phyloP scores from a whole-genome alignment of 2,797 vertebrate genomes.

The Uromys caudimaculatus region DNA sequence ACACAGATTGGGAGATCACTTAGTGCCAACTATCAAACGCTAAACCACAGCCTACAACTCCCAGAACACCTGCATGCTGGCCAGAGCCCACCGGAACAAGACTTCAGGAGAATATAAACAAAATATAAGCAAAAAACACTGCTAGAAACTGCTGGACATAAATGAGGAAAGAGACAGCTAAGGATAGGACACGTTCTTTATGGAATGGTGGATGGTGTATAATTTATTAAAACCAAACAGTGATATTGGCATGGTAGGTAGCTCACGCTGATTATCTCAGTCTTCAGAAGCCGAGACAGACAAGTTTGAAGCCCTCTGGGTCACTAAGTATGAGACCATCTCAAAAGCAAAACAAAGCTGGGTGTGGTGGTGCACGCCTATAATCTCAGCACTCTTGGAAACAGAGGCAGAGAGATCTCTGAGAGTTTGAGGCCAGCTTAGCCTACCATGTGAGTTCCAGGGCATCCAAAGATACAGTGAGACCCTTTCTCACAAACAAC shows the following conservation, averaged over 20 bases:
- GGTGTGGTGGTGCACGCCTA: not conserved
- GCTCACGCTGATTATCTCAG: not conserved
- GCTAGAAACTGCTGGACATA: not conserved
- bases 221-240: not conserved
- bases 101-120: rapidly evolving
- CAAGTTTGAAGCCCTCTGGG: not conserved
- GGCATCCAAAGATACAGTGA: not conserved
- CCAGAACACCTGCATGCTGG: rapidly evolving
- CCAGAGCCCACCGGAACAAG: rapidly evolving
- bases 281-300: not conserved
- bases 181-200: rapidly evolving
- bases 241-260: not conserved
- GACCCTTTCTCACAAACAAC: not conserved
- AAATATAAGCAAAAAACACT: rapidly evolving
- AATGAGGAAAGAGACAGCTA: rapidly evolving
- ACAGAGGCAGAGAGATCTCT: not conserved
- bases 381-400: not conserved
- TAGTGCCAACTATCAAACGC: not conserved
- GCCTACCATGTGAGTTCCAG: not conserved
- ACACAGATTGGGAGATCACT: not conserved
- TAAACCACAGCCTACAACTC: not conserved
- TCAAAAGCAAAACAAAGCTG: not conserved
- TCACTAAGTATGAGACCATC: not conserved
- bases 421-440: not conserved
- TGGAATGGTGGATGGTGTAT: rapidly evolving